phyloP scores from a whole-genome alignment of 1,140 invertebrate species.

The Dreissena polymorpha region DNA sequence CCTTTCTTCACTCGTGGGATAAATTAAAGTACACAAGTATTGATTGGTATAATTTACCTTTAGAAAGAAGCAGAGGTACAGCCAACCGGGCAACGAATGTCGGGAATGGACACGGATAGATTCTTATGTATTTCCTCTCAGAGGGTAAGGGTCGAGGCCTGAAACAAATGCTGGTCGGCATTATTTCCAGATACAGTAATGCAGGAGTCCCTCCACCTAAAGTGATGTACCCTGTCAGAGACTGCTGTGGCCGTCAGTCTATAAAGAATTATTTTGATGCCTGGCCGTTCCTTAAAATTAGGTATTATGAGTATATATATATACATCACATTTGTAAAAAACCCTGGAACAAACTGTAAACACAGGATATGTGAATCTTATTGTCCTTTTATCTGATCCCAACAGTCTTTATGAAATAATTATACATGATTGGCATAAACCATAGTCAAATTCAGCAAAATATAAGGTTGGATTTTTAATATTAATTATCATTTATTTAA shows the following conservation, averaged over 20 bases:
- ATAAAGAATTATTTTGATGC: not conserved
- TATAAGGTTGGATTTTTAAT: too few species aligned
- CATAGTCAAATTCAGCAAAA: too few species aligned
- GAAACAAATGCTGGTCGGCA: slow-evolving; percentile 7
- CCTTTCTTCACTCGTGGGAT: too few species aligned
- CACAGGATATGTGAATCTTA: not conserved
- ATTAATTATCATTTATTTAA: too few species aligned
- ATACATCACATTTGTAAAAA: too few species aligned
- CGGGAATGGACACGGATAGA: slow-evolving; percentile 57
- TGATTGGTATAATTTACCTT: too few species aligned
- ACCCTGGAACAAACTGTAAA: not conserved
- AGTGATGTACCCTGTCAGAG: slow-evolving; percentile 43
- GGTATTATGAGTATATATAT: too few species aligned
- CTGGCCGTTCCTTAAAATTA: slow-evolving; percentile 22
- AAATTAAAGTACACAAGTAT: too few species aligned
- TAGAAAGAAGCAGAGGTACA: slow-evolving; percentile 34
- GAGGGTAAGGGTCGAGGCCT: slow-evolving; percentile 20
- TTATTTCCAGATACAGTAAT: slow-evolving; percentile 17
- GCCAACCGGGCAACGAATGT: slow-evolving; percentile 53
- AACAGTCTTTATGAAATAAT: too few species aligned
- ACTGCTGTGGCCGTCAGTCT: slow-evolving; percentile 19
- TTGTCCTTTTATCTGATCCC: too few species aligned
- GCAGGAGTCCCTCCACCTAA: slow-evolving; percentile 30
- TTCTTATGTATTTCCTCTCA: slow-evolving; percentile 58
- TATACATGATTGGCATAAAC: too few species aligned